These are phyloP conservation scores for Monomorium pharaonis DNA, from an alignment of 1,140 invertebrate genomes.

Conservation along the genomic window DNA sequence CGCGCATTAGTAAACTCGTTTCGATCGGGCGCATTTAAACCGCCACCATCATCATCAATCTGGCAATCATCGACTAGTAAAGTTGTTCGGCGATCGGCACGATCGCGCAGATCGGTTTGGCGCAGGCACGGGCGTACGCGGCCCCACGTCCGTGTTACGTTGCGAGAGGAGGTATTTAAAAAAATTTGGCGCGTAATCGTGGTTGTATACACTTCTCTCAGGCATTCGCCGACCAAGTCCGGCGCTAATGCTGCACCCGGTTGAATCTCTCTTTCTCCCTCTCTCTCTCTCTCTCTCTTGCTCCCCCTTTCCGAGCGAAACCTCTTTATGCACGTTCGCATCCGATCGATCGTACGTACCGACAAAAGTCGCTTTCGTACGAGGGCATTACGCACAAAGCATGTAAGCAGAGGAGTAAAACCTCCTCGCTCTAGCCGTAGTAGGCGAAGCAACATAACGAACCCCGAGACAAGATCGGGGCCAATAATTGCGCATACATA, in stretches of 20 bases:
- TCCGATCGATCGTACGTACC: constrained; percentile 41
- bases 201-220: constrained; percentile 24
- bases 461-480: constrained; percentile 67
- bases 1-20: constrained; percentile 66
- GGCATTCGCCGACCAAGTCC: constrained; percentile 9
- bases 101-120: constrained; percentile 29
- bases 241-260: constrained; percentile 1
- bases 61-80: constrained; percentile 37
- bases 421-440: constrained; percentile 26
- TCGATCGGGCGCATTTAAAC: constrained; percentile 56
- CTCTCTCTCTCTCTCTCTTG: too few species aligned
- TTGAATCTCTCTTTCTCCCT: constrained; percentile 45
- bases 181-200: constrained; percentile 43
- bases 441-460: constrained; percentile 64
- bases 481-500: constrained; percentile 79
- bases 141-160: not conserved
- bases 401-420: too few species aligned
- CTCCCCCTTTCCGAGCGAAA: not conserved
- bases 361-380: constrained; percentile 63
- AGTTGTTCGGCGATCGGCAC: constrained; percentile 14
- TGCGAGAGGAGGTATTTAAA: constrained; percentile 44
- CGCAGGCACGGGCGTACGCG: not conserved
- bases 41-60: constrained; percentile 34
- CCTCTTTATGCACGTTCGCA: constrained; percentile 15
- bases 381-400: constrained; percentile 60